A percentile compares a stretch with the other conserved stretches of the same genome.
phyloP scores from a whole-genome alignment of 2,888 invertebrate species.

The Sisyra nigra region DNA sequence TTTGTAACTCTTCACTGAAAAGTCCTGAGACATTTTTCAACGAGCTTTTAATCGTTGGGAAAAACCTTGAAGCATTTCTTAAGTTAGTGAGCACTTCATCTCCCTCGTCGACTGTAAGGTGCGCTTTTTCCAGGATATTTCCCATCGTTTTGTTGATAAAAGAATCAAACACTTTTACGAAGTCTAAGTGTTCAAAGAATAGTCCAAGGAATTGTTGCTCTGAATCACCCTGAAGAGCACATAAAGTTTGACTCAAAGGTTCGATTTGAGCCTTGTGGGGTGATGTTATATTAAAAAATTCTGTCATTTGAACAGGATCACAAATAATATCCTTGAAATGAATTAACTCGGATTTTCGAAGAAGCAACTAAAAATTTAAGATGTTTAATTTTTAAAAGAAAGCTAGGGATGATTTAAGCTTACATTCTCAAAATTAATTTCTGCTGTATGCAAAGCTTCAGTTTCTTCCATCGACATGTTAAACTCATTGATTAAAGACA shows the following conservation, averaged over 20 bases:
- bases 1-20: constrained; percentile 25
- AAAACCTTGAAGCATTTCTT: constrained; percentile 27
- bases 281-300: constrained; percentile 15
- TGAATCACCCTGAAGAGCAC: background rate
- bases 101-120: constrained; percentile 31
- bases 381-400: too few species aligned
- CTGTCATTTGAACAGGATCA: constrained; percentile 19
- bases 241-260: constrained; percentile 10
- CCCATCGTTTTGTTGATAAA: constrained; percentile 28
- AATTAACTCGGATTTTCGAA: too few species aligned
- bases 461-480: too few species aligned
- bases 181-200: constrained; percentile 6
- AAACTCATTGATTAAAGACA: too few species aligned
- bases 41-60: constrained; percentile 28
- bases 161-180: constrained; percentile 22
- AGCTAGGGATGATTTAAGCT: too few species aligned
- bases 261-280: too few species aligned
- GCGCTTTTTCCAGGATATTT: constrained; percentile 31
- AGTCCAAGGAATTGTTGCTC: background rate
- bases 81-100: constrained; percentile 26
- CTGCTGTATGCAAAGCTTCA: too few species aligned
- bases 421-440: too few species aligned
- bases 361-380: too few species aligned
- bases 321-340: constrained; percentile 21
- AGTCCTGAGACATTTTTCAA: constrained; percentile 21